These are phyloP conservation scores for Ametastegia equiseti DNA, from an alignment of 2,888 invertebrate genomes.

Conservation along the genomic window DNA sequence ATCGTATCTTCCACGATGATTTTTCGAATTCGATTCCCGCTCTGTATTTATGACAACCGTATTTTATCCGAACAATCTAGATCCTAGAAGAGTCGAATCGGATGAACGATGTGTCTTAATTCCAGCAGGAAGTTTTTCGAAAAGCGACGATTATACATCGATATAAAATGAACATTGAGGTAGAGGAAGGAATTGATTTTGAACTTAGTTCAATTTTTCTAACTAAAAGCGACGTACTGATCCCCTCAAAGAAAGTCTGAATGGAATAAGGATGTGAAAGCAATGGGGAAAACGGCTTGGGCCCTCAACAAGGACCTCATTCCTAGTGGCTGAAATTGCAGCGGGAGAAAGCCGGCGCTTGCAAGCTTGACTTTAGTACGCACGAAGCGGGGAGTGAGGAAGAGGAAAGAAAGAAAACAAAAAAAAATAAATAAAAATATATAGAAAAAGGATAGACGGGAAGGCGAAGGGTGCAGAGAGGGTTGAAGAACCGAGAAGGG, in stretches of 20 bases:
- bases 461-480: conserved; percentile 17
- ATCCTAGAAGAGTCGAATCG: too few species aligned
- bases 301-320: conserved; percentile 20
- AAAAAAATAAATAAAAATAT: conserved; percentile 10
- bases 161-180: too few species aligned
- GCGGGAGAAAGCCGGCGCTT: conserved; percentile 27
- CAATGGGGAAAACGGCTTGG: neutral
- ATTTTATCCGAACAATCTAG: too few species aligned
- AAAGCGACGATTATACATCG: too few species aligned
- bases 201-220: too few species aligned
- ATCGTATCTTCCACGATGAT: too few species aligned
- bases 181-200: too few species aligned
- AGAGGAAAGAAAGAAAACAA: conserved; percentile 23
- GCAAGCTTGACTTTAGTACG: conserved; percentile 37
- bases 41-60: too few species aligned
- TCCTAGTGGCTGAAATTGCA: conserved; percentile 28
- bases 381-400: conserved; percentile 39
- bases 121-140: too few species aligned
- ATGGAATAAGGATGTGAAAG: neutral
- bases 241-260: neutral
- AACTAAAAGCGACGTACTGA: neutral
- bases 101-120: too few species aligned
- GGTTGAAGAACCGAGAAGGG: conserved; percentile 30
- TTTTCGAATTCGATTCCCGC: too few species aligned
- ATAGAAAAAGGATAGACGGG: conserved; percentile 42